A percentile compares a stretch with the other conserved stretches of the same genome.
Evolutionary conservation across 2,888 invertebrate species (phyloP).

Genomic region (Harpalus rufipes): DNA sequence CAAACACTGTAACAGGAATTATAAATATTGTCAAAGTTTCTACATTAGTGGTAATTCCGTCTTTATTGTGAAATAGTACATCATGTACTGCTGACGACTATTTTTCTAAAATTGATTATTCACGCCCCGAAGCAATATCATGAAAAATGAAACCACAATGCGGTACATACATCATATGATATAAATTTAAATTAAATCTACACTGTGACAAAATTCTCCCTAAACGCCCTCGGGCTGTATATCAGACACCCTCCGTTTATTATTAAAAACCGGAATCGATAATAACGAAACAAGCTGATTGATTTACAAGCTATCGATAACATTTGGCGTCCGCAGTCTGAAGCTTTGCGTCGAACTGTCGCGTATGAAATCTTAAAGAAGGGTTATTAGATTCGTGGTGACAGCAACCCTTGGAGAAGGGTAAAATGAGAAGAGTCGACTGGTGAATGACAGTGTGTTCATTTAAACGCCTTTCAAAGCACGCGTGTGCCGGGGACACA

Average conservation of each 20-base stretch:
- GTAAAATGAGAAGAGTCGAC: constrained; percentile 53
- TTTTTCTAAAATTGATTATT: constrained; percentile 24
- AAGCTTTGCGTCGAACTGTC: constrained; percentile 15
- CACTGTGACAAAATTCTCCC: constrained; percentile 52
- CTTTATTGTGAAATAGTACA: neutral
- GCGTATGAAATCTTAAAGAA: constrained; percentile 65
- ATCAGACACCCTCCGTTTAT: constrained; percentile 70
- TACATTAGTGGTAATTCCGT: neutral
- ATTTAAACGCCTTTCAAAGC: constrained; percentile 71
- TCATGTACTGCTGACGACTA: neutral
- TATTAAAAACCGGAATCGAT: constrained; percentile 72
- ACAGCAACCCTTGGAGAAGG: constrained; percentile 59
- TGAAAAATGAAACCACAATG: constrained; percentile 37
- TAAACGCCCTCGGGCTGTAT: constrained; percentile 6
- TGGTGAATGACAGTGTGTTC: constrained; percentile 73
- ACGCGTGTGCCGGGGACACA: constrained; percentile 17
- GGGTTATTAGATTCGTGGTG: constrained; percentile 60
- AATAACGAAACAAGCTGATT: constrained; percentile 73
- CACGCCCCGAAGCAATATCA: neutral
- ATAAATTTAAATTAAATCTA: constrained; percentile 63
- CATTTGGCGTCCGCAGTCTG: constrained; percentile 70
- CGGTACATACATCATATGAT: constrained; percentile 61
- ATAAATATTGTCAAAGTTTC: too few relatives aligned
- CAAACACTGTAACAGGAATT: too few relatives aligned
- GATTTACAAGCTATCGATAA: constrained; percentile 75